A percentile compares a stretch with the other conserved stretches of the same genome.
Conservation (phyloP, 2,113 vertebrate species). For the Clarias gariepinus region DNA sequence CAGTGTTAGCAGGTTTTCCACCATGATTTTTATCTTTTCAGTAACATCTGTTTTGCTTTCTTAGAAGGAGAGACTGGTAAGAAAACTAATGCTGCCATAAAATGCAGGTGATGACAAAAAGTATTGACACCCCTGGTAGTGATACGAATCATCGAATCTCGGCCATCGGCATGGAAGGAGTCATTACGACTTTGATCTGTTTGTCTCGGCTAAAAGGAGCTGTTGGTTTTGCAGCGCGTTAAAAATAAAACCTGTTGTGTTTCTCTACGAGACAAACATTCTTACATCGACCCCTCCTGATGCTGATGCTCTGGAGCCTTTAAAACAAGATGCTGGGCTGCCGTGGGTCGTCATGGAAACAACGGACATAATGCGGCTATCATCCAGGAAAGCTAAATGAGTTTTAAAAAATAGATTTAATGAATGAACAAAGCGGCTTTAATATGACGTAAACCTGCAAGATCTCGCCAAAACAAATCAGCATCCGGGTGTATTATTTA, state of each 20-base stretch:
- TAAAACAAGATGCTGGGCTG: slow-evolving; percentile 61
- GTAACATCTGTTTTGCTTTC: neutral
- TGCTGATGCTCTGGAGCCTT: slow-evolving; percentile 60
- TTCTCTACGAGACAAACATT: slow-evolving; percentile 1
- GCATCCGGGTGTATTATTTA: neutral
- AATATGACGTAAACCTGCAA: neutral
- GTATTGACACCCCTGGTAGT: neutral
- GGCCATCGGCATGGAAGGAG: too few relatives aligned
- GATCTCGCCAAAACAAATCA: neutral
- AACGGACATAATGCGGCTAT: slow-evolving; percentile 66
- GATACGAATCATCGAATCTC: neutral
- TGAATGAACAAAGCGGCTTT: neutral
- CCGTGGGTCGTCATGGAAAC: slow-evolving; percentile 75
- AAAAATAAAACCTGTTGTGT: neutral
- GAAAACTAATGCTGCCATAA: neutral
- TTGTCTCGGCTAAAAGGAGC: neutral
- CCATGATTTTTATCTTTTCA: neutral
- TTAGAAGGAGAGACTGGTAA: neutral
- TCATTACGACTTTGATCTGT: neutral
- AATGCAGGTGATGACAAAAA: neutral
- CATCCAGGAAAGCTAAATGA: slow-evolving; percentile 62
- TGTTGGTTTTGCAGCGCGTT: neutral
- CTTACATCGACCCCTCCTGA: slow-evolving; percentile 61
- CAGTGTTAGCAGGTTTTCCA: neutral
- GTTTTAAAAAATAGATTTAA: slow-evolving; percentile 31